Percentiles rank a stretch among this genome's conserved stretches.
These are phyloP conservation scores for Chrysogorgia sp. DNA, from an alignment of 92 coral and sea anemone species.

Conservation along the genomic window DNA sequence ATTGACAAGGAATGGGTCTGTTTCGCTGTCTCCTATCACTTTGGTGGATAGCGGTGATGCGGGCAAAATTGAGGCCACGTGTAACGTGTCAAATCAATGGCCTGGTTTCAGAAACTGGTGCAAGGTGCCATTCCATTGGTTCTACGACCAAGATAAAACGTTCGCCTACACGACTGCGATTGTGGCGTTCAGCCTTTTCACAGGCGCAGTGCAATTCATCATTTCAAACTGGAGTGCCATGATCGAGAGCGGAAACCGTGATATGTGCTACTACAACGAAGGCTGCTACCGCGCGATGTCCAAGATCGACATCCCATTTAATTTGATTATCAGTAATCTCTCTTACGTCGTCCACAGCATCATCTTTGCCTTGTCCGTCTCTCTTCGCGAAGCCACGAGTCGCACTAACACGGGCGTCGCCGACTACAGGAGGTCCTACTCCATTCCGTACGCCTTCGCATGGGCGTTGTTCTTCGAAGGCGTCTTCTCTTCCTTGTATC, in stretches of 20 bases:
- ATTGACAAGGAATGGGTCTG: neutral
- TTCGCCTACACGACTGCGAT: conserved; percentile 85
- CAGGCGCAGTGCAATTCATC: conserved; percentile 94
- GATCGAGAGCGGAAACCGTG: conserved; percentile 90
- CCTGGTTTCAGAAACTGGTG: conserved; percentile 74
- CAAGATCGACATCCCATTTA: conserved; percentile 80
- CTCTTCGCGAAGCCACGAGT: conserved; percentile 83
- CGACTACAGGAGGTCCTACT: conserved; percentile 72
- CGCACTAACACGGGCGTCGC: conserved; percentile 46
- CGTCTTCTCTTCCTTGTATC: conserved; percentile 87
- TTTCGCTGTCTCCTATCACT: neutral
- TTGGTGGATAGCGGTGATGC: neutral
- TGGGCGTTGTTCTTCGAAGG: conserved; percentile 95
- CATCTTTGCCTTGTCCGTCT: conserved; percentile 73
- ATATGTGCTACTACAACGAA: conserved; percentile 92
- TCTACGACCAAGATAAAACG: conserved; percentile 76
- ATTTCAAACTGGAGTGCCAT: conserved; percentile 90
- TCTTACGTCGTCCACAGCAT: conserved; percentile 81
- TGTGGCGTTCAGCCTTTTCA: conserved; percentile 80
- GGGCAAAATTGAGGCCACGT: conserved; percentile 24
- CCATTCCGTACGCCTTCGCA: conserved; percentile 84
- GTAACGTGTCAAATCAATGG: conserved; percentile 45
- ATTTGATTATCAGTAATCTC: conserved; percentile 86
- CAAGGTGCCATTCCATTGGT: conserved; percentile 73
- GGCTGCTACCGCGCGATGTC: conserved; percentile 89